Base-by-base conservation (phyloP, 53 echinoderm and acorn worm genomes). In the Pentamera pediparva region DNA sequence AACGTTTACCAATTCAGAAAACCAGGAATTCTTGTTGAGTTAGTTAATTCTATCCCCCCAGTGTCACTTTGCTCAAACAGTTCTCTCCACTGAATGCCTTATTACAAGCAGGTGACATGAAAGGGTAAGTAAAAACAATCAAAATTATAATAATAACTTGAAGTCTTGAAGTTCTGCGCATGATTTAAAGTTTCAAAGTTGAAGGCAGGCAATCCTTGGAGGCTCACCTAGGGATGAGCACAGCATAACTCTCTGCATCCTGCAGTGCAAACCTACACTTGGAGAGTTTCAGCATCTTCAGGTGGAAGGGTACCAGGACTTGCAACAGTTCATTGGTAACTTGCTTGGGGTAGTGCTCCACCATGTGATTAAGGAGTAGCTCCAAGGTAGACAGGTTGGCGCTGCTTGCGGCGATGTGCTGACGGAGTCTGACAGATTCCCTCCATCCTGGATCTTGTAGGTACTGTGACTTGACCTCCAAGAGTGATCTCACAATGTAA, bases 261-360 rank as follows among this genome's bases (percentile, higher is more conserved):
- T 19, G 82, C 28, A 27, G 80, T 28, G 33, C 76, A 55, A n/a
- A 15, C 13, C 64, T 52, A 72, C 89, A 86, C 40, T 76, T 80
- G 35, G 79, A 82, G 33, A 93, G 78, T 40, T 72, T 72, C 50
- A 95, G 56, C n/a, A 51, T 41, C 40, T 82, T 87, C 36, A 95
- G 64, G 41, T 95, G 95, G 39, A 87, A 82, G 51, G 90, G 87
- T 29, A 87, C 85, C 60, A 95, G 67, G 41, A 91, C 81, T 25
- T 75, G 59, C 52, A 95, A 69, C 12, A 95, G 32, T 36, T 77
- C 76, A 48, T 62, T 75, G 32, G 85, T 88, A 2, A 95, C 45
- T 30, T 70, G 45, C 20, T 59, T 35, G 12, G 90, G 95, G 56
- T 77, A 85, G 27, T 74, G 63, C n/a, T 84, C 50, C 10, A 77